These are phyloP conservation scores for Trichonephila inaurata DNA, from an alignment of 1,140 invertebrate genomes.

Conservation along the genomic window DNA sequence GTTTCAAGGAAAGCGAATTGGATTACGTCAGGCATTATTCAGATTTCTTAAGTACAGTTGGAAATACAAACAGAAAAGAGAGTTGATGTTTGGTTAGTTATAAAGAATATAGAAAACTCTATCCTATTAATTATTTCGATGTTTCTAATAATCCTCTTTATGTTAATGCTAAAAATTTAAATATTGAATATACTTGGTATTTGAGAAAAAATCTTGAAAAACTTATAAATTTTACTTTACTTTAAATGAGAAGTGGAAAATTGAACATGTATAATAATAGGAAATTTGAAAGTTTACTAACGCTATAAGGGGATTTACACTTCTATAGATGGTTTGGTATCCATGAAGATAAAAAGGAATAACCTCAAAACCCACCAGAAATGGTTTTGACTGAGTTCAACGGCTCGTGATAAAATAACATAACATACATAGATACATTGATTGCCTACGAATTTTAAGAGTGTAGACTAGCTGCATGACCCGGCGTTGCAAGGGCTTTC, in stretches of 20 bases:
- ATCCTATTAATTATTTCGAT: not conserved
- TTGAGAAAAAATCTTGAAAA: constrained; percentile 22
- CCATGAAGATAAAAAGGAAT: not conserved
- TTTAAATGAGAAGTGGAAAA: not conserved
- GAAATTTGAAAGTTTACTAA: not conserved
- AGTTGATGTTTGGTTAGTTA: not conserved
- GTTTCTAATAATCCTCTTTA: not conserved
- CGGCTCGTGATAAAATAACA: no score
- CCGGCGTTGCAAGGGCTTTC: no score
- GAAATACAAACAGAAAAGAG: not conserved
- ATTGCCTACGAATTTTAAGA: no score
- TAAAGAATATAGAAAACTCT: not conserved
- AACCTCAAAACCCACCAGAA: not conserved
- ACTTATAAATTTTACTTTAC: constrained; percentile 24
- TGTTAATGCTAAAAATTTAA: not conserved
- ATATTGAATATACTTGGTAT: not conserved
- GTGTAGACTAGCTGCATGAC: no score
- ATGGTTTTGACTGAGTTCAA: not conserved
- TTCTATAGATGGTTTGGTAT: constrained; percentile 19
- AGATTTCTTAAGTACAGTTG: not conserved
- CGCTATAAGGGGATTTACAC: not conserved
- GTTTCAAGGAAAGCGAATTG: not conserved
- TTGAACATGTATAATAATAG: not conserved
- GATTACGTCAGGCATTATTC: not conserved
- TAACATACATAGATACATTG: no score